A percentile compares a stretch with the other conserved stretches of the same genome.
Conservation (phyloP, 1,140 invertebrate species). For the Macrobrachium rosenbergii region DNA sequence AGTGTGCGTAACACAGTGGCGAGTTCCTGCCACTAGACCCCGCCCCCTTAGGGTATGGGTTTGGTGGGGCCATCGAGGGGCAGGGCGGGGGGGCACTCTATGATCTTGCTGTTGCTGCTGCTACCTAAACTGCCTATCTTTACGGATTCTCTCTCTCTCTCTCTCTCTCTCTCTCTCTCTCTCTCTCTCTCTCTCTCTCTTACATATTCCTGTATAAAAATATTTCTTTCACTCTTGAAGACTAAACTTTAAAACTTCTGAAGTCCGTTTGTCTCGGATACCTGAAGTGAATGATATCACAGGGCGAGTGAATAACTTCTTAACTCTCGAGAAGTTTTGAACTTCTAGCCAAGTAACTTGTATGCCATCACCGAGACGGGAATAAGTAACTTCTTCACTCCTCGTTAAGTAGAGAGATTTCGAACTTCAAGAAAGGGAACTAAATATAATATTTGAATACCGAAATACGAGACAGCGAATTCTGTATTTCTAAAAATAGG, state of each 20-base stretch:
- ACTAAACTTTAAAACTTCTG: background rate
- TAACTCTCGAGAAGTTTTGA: no score
- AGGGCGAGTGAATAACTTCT: no score
- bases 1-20: slow-evolving; percentile 55
- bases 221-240: background rate
- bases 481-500: no score
- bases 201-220: background rate
- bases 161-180: slow-evolving; percentile 30
- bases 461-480: no score
- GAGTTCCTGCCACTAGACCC: slow-evolving; percentile 45
- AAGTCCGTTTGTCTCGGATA: no score
- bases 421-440: no score
- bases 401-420: no score
- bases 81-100: background rate
- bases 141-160: slow-evolving; percentile 3
- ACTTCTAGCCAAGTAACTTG: no score
- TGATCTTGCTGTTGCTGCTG: background rate
- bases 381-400: no score
- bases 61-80: background rate
- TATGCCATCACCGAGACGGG: no score
- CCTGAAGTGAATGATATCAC: no score
- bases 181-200: slow-evolving; percentile 40
- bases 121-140: background rate
- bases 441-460: no score
- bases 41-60: background rate